These are phyloP conservation scores for Pachycephala philippinensis DNA, from an alignment of 2,113 vertebrate genomes.

Conservation along the genomic window DNA sequence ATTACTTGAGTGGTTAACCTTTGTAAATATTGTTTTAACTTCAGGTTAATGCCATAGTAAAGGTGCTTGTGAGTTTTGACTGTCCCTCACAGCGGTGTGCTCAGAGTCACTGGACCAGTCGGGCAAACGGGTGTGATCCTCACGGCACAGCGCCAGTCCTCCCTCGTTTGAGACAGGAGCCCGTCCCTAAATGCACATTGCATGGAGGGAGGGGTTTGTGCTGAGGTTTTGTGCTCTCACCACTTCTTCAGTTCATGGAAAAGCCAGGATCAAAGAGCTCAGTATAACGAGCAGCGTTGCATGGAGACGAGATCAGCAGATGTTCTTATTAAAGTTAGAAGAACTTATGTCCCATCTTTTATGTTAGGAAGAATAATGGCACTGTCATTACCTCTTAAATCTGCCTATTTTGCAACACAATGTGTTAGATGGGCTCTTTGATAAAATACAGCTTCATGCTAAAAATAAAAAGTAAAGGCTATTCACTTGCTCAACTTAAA, in stretches of 20 bases:
- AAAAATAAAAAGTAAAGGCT: not conserved
- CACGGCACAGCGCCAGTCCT: fast-evolving
- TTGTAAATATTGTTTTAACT: not conserved
- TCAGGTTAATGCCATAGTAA: not conserved
- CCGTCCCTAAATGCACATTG: fast-evolving
- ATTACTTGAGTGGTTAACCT: not conserved
- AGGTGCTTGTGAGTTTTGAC: not conserved
- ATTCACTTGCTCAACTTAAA: not conserved
- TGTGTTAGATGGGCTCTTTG: not conserved
- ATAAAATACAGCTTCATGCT: not conserved
- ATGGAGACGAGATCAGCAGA: not conserved
- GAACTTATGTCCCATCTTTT: not conserved
- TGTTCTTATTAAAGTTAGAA: not conserved
- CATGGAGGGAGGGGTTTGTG: not conserved
- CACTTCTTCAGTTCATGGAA: not conserved
- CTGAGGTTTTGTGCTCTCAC: not conserved
- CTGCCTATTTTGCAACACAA: not conserved
- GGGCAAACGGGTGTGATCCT: fast-evolving
- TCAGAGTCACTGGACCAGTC: not conserved
- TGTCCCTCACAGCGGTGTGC: not conserved
- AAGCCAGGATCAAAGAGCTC: not conserved
- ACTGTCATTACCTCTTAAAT: not conserved
- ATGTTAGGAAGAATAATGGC: not conserved
- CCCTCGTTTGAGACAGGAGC: not conserved
- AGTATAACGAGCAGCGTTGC: not conserved